Conservation (phyloP, 2,888 invertebrate genomes). For the Formica aserva region DNA sequence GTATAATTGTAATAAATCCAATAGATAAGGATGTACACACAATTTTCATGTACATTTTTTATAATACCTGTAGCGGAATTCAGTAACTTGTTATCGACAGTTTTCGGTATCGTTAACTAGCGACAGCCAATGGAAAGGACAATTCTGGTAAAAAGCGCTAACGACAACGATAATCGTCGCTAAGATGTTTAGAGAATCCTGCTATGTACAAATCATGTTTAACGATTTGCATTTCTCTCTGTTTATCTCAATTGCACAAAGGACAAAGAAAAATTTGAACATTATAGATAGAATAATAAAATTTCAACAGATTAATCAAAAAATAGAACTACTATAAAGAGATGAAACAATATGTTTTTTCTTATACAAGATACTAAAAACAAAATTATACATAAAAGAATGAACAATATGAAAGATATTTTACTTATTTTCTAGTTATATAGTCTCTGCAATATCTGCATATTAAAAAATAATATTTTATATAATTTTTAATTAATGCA, state of each 20-base stretch:
- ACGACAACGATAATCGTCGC: too few relatives aligned
- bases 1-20: not conserved
- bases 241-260: not conserved
- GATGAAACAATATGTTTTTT: not conserved
- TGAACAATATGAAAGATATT: not conserved
- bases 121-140: too few relatives aligned
- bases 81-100: too few relatives aligned
- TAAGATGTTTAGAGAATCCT: too few relatives aligned
- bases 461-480: not conserved
- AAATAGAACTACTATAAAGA: not conserved
- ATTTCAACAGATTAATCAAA: not conserved
- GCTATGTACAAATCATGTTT: not conserved
- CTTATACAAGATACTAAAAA: not conserved
- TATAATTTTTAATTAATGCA: not conserved
- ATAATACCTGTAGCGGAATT: not conserved
- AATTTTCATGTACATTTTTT: not conserved
- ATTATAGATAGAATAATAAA: not conserved
- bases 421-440: not conserved
- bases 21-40: not conserved
- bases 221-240: not conserved
- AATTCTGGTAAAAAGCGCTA: too few relatives aligned
- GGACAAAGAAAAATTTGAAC: not conserved
- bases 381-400: not conserved
- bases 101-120: too few relatives aligned
- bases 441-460: not conserved